Percentiles rank a stretch among this genome's conserved stretches.
These are phyloP conservation scores for Brachyalestes nurse DNA, from an alignment of 2,797 vertebrate species.

Conservation along the genomic window DNA sequence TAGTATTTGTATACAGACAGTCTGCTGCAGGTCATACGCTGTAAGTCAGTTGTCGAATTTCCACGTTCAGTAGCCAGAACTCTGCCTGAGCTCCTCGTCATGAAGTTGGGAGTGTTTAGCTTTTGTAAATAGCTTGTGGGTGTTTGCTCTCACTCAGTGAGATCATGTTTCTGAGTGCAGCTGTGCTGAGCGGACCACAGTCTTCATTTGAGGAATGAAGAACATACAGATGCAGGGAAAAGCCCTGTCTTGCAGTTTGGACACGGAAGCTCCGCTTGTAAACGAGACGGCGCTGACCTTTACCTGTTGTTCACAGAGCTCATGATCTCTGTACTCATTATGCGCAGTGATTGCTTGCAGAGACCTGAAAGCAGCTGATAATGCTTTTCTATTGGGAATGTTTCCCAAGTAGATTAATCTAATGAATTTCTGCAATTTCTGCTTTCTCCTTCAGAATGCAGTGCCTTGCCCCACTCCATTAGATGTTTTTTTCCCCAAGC, in stretches of 20 bases:
- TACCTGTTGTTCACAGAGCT: slow-evolving; percentile 39
- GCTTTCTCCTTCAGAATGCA: neutral
- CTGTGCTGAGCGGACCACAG: neutral
- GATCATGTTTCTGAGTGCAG: slow-evolving; percentile 39
- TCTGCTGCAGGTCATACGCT: neutral
- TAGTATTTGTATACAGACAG: neutral
- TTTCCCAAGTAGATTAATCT: neutral
- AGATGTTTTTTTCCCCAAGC: neutral
- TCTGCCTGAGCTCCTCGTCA: neutral
- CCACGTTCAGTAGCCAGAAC: neutral
- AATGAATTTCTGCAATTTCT: neutral
- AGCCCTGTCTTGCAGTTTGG: slow-evolving; percentile 3
- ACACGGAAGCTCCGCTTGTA: neutral
- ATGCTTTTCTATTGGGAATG: neutral
- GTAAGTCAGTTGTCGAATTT: slow-evolving; percentile 5
- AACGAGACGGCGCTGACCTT: slow-evolving; percentile 15
- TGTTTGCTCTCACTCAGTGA: slow-evolving; percentile 12
- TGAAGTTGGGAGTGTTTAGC: slow-evolving; percentile 16
- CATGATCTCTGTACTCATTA: slow-evolving; percentile 20
- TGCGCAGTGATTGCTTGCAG: neutral
- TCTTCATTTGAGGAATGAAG: neutral
- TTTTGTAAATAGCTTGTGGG: slow-evolving; percentile 28
- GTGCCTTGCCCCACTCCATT: neutral
- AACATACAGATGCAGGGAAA: slow-evolving; percentile 12
- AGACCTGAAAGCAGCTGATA: neutral